Evolutionary conservation across 2,113 vertebrate species (phyloP).

Genomic region (Piprites chloris): DNA sequence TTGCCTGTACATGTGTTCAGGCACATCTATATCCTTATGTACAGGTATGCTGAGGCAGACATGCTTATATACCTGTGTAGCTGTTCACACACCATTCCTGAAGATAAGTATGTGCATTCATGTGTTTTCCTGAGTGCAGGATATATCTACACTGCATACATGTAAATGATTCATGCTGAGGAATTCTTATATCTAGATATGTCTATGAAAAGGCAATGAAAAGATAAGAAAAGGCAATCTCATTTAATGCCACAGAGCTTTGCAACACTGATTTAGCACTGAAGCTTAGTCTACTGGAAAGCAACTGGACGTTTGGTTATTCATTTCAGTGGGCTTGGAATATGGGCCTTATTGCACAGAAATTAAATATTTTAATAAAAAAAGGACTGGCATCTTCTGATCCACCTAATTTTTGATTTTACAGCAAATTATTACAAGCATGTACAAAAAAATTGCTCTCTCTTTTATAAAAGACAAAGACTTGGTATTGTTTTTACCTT

Average conservation of each 20-base stretch:
- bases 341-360: not conserved
- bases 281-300: not conserved
- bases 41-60: not conserved
- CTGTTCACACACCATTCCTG: not conserved
- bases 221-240: not conserved
- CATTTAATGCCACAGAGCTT: not conserved
- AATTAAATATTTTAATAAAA: not conserved
- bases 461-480: not conserved
- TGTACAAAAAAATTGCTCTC: not conserved
- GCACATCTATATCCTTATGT: accelerated
- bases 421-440: not conserved
- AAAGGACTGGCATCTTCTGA: not conserved
- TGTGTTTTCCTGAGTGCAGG: not conserved
- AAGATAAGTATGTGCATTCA: not conserved
- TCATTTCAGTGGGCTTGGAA: not conserved
- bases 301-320: not conserved
- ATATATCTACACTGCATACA: no score
- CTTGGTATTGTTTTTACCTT: not conserved
- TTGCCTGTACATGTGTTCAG: not conserved
- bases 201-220: not conserved
- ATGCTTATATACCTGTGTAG: accelerated
- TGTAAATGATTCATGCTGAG: not conserved
- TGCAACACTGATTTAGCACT: not conserved
- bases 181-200: not conserved
- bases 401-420: not conserved